Evolutionary conservation across 2,797 vertebrate species (phyloP), one percentile per base, ranked within the genome.

Genomic region (Lemur catta): DNA sequence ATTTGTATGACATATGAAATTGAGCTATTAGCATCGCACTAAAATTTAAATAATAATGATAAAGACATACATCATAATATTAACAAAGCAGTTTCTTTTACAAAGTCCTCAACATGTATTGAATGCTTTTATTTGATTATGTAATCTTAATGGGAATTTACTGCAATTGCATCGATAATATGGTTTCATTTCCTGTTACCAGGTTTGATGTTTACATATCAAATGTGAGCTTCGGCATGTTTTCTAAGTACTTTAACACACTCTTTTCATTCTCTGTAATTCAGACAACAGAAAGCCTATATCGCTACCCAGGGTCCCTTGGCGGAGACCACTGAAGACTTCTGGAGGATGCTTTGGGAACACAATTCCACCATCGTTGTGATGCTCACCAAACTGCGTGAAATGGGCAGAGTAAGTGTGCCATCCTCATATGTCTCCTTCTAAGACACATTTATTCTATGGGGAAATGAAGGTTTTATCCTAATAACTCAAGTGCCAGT

Each of bases 331-430:
- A 99, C 99, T 33, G 99, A 99, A 98, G 99, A 99, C 98, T 99
- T 99, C 98, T 99, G 99, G 99, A 99, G 99, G 97, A 99, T 99
- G 99, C 99, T 99, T 76, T 99, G 99, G 99, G 99, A 99, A 90
- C 99, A 99, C 98, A 99, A 99, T 98, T 99, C 99, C 87, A 99
- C 99, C 92, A 99, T 99, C 61, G 99, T 99, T 24, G 99, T 99
- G 94, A 99, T 99, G 99, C 99, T 99, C 55, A 99, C 99, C 98
- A 99, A 99, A 98, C 99, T 99, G 89, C 98, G 99, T 98, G 99
- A 99, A 99, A 99, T 99, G 99, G 99, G 99, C 98, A 99, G 99
- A 99, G 99, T 99, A 98, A 94, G 99, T 98, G 75, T 48, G 41
- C 20, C 48, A 1, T 38, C 5, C 12, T 92, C 10, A 67, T 61